Evolutionary conservation across 2,113 vertebrate genomes (phyloP), one percentile per base, ranked within the genome.

Genomic region (Tonatia bakeri): DNA sequence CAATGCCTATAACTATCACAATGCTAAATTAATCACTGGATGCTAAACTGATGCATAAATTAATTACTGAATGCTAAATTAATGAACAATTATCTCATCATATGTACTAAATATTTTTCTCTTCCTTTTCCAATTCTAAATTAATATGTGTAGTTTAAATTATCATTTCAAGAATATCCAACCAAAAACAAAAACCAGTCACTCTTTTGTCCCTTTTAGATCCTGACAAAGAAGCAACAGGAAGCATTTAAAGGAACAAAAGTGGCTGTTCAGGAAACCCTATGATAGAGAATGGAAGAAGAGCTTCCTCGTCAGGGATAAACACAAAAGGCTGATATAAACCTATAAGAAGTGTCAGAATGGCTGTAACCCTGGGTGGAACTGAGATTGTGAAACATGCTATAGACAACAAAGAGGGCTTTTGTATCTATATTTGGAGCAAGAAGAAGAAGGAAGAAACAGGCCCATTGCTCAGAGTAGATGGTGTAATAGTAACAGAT

Each of bases 401-500:
- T 28, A 50, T 4, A 43, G 24, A 91, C 59, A 61, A 64, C 54
- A 83, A 69, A 59, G 83, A 87, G 56, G 43, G 40, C 26, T 73
- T 90, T 69, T 45, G 83, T 24, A 50, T 83, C 83, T 97, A 95
- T 94, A 95, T 95, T 87, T 96, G 80, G 70, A 90, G 56, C 40
- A 70, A 76, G 81, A 89, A 95, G 77, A 95, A 96, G 20, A 91
- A 95, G 90, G 90, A 95, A 96, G 95, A 75, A 56, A 76, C 12
- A 40, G 50, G 61, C 76, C 22, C 33, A 47, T 40, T 47, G 85
- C 93, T 80, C 83, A 56, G 84, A 4, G 45, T 17, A 50, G 87
- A 92, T 96, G 96, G 88, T 94, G 96, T 94, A 96, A 97, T 40
- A 90, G 7, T 33, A 87, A 76, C 94, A 96, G 94, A 97, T 92